These are phyloP conservation scores for Mamestra brassicae DNA, from an alignment of 2,888 invertebrate genomes.

Conservation along the genomic window DNA sequence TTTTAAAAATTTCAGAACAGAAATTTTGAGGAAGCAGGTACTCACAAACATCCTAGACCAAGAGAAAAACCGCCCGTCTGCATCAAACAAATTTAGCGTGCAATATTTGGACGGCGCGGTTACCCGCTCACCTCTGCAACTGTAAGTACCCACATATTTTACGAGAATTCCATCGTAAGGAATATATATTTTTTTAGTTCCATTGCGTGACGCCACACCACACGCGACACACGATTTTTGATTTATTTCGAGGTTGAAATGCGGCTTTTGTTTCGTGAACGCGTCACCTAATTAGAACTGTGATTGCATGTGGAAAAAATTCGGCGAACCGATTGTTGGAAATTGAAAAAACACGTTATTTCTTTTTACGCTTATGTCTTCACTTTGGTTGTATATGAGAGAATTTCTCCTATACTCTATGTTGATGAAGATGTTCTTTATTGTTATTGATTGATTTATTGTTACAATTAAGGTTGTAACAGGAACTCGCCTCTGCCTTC, in stretches of 20 bases:
- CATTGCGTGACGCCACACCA: conserved; percentile 81
- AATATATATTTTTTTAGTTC: conserved; percentile 70
- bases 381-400: conserved; percentile 14
- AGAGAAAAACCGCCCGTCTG: conserved; percentile 56
- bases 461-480: too few species aligned
- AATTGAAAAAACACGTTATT: conserved; percentile 56
- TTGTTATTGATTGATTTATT: too few species aligned
- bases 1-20: too few species aligned
- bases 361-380: conserved; percentile 31
- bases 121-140: conserved; percentile 64
- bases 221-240: conserved; percentile 82
- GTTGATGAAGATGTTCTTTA: neutral
- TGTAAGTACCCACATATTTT: conserved; percentile 75
- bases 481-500: too few species aligned
- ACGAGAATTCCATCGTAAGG: conserved; percentile 71
- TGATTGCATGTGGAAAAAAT: conserved; percentile 68
- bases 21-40: too few species aligned
- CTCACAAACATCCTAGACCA: neutral
- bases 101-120: conserved; percentile 68
- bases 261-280: conserved; percentile 72
- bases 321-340: conserved; percentile 47
- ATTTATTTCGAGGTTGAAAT: conserved; percentile 77
- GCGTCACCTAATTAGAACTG: conserved; percentile 75
- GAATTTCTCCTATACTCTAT: neutral
- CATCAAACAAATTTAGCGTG: conserved; percentile 59